These are phyloP conservation scores for Mongoloraphidia duomilia DNA, from an alignment of 2,888 invertebrate genomes.

Conservation along the genomic window DNA sequence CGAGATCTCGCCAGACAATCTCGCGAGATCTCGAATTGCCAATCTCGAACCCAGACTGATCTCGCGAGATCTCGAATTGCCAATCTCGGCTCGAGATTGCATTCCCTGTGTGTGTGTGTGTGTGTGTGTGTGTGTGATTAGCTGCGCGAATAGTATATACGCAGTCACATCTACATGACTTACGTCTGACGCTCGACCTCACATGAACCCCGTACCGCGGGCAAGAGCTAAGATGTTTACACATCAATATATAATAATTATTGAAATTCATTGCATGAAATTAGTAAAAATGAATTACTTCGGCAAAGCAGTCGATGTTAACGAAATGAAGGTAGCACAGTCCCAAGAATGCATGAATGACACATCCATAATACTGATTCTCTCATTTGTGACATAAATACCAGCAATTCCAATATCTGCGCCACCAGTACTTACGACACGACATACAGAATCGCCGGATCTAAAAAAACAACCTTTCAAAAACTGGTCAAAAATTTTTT, in stretches of 20 bases:
- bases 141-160: background rate
- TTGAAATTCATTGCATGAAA: background rate
- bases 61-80: too few species aligned
- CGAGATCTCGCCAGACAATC: too few species aligned
- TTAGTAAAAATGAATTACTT: constrained; percentile 31
- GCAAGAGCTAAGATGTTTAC: too few species aligned
- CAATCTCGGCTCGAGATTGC: too few species aligned
- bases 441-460: constrained; percentile 43
- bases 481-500: background rate
- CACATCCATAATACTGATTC: constrained; percentile 38
- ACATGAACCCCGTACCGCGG: too few species aligned
- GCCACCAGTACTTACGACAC: constrained; percentile 35
- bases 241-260: background rate
- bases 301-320: constrained; percentile 64
- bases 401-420: constrained; percentile 59
- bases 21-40: too few species aligned
- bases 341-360: constrained; percentile 53
- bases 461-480: constrained; percentile 26
- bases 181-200: too few species aligned
- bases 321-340: constrained; percentile 62
- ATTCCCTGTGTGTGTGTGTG: too few species aligned
- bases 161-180: background rate
- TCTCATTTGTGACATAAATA: constrained; percentile 47
- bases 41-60: too few species aligned
- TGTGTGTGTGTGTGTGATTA: too few species aligned